These are phyloP conservation scores for Microcebus lehilahytsara DNA, from an alignment of 2,113 vertebrate species.

Conservation along the genomic window DNA sequence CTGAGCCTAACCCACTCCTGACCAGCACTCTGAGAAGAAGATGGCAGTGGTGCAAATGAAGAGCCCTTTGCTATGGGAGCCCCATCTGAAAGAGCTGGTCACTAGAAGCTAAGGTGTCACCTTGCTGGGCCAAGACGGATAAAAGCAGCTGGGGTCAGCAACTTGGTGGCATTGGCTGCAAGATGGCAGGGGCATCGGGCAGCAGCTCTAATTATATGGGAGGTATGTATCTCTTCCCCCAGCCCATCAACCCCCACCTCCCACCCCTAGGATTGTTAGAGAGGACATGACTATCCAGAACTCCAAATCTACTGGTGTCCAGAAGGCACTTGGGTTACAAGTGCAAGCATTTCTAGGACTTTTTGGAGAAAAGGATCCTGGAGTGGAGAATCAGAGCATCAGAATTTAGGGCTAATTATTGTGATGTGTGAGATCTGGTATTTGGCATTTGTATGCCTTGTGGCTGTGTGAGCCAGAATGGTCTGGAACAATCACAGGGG, in stretches of 20 bases:
- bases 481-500: background rate
- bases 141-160: background rate
- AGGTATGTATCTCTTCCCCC: too few relatives aligned
- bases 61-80: background rate
- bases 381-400: background rate
- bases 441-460: background rate
- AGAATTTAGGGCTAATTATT: background rate
- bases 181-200: background rate
- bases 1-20: background rate
- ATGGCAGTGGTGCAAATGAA: background rate
- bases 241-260: background rate
- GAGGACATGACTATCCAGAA: constrained; percentile 22
- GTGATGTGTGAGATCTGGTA: background rate
- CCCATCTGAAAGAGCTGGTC: background rate
- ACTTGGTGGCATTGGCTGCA: background rate
- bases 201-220: background rate
- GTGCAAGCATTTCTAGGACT: background rate
- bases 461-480: background rate
- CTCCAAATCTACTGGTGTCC: background rate
- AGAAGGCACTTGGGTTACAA: background rate
- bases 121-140: background rate
- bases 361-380: background rate
- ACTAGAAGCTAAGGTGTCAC: background rate
- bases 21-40: background rate
- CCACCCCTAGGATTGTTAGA: background rate